Percentiles rank a stretch among this genome's conserved stretches.
Evolutionary conservation across 1,140 invertebrate genomes (phyloP).

Genomic region (Drosophila sucinea): DNA sequence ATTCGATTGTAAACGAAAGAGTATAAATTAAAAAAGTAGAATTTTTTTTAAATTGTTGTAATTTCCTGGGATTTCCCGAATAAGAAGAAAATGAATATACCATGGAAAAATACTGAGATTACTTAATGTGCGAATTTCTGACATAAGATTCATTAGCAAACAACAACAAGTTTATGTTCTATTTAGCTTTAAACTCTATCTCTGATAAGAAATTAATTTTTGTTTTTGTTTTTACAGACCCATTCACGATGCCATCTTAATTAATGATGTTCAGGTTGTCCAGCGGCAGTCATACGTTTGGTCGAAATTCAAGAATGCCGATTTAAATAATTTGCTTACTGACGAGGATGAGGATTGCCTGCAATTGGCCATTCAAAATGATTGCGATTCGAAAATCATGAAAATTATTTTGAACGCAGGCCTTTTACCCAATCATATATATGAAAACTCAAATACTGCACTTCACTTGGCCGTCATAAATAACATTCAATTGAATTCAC

Average conservation of each 20-base stretch:
- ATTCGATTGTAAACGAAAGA: no score
- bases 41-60: no score
- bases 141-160: no score
- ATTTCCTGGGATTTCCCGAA: no score
- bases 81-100: no score
- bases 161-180: background rate
- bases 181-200: background rate
- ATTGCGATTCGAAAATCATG: conserved; percentile 52
- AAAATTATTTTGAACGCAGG: conserved; percentile 43
- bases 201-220: background rate
- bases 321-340: conserved; percentile 63
- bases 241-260: conserved; percentile 66
- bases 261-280: conserved; percentile 32
- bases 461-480: conserved; percentile 72
- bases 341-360: conserved; percentile 69
- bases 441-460: conserved; percentile 65
- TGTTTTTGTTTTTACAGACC: conserved; percentile 41
- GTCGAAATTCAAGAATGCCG: conserved; percentile 27
- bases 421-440: conserved; percentile 51
- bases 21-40: no score
- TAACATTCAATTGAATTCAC: conserved; percentile 51
- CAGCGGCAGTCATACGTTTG: conserved; percentile 59
- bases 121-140: no score
- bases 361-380: conserved; percentile 59
- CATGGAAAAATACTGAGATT: no score